phyloP scores from a whole-genome alignment of 2,113 vertebrate genomes.

The Neolamprologus fasciatus region DNA sequence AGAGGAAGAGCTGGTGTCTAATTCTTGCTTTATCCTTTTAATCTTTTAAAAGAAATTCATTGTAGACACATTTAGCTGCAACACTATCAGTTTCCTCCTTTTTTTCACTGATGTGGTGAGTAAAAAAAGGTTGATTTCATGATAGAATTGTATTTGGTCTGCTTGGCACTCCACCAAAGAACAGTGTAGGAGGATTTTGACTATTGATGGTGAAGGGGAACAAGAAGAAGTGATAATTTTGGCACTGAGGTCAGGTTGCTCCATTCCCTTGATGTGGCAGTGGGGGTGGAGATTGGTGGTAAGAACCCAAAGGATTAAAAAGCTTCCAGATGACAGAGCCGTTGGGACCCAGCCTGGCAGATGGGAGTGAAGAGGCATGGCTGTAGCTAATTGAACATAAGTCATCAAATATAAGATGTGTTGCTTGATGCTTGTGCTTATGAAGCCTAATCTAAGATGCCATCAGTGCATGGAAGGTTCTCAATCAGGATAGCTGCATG shows the following conservation, averaged over 20 bases:
- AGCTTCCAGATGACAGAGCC: constrained; percentile 1
- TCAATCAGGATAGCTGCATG: neutral
- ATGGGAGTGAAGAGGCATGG: neutral
- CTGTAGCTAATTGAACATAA: neutral
- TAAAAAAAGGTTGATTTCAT: neutral
- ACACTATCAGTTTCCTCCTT: neutral
- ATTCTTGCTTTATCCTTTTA: neutral
- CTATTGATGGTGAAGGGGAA: neutral
- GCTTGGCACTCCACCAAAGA: neutral
- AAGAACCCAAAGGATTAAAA: neutral
- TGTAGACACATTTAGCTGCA: neutral
- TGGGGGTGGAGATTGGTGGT: neutral
- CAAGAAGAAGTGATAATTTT: neutral
- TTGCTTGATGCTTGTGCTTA: neutral
- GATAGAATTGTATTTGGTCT: neutral
- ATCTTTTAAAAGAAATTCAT: neutral
- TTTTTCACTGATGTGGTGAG: neutral
- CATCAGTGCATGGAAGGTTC: neutral
- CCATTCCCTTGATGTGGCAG: neutral
- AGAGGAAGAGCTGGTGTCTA: neutral
- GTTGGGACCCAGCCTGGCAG: neutral
- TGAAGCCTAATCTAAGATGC: neutral
- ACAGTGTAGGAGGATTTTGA: neutral
- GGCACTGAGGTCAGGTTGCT: neutral
- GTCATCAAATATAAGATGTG: neutral